Conservation (phyloP, 2,797 vertebrate species). For the Acropternis orthonyx region DNA sequence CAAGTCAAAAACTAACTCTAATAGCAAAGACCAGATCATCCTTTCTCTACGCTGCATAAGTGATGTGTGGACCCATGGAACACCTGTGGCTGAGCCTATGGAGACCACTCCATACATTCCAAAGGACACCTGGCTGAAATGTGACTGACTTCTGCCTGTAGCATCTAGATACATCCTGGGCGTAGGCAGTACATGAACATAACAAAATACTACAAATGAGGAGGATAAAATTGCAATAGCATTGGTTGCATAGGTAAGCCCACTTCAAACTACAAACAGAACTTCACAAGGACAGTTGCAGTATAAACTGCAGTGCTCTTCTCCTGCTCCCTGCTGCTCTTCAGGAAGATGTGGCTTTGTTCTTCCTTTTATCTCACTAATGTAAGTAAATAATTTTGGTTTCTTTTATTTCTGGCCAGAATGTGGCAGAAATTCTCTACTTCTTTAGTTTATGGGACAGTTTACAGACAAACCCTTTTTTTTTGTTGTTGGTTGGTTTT, state of each 20-base stretch:
- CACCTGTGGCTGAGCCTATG: neutral
- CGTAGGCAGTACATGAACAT: neutral
- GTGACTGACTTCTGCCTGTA: neutral
- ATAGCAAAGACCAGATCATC: neutral
- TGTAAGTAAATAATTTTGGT: neutral
- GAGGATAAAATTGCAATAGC: neutral
- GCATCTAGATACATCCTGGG: neutral
- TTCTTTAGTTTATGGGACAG: neutral
- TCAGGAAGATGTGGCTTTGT: neutral
- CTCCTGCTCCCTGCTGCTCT: neutral
- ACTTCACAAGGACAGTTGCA: neutral
- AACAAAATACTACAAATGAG: neutral
- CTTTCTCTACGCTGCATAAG: neutral
- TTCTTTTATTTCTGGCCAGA: neutral
- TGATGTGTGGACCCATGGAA: neutral
- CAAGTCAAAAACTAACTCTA: neutral
- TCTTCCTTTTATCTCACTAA: neutral
- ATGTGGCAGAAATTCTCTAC: neutral
- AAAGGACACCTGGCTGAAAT: neutral
- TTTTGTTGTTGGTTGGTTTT: too few relatives aligned
- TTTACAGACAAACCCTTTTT: neutral
- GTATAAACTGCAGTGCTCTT: neutral
- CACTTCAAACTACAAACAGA: neutral
- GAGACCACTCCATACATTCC: neutral
- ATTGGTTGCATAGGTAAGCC: neutral